A percentile compares a stretch with the other conserved stretches of the same genome.
Conservation (phyloP, 2,113 vertebrate species). For the Nesogale talazaci region DNA sequence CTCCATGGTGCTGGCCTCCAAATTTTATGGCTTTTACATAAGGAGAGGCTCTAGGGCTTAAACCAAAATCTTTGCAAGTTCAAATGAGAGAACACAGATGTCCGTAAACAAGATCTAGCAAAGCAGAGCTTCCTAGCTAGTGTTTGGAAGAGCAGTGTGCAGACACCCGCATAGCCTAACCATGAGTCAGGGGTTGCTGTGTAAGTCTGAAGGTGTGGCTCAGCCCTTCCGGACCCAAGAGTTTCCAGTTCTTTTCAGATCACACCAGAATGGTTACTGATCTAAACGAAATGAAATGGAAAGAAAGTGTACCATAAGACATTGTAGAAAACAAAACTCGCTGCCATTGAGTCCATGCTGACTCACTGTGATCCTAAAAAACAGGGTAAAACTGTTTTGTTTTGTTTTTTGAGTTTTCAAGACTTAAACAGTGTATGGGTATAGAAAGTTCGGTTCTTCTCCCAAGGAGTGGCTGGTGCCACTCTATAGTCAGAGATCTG, state of each 20-base stretch:
- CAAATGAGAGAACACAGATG: background rate
- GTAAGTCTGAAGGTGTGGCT: background rate
- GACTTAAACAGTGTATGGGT: too few relatives aligned
- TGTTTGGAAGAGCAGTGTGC: background rate
- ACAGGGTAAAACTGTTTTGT: too few relatives aligned
- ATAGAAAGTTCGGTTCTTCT: too few relatives aligned
- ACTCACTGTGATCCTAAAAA: too few relatives aligned
- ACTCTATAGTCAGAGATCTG: too few relatives aligned
- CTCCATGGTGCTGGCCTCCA: background rate
- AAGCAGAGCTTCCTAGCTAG: background rate
- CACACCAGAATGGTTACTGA: background rate
- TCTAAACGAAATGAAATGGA: background rate
- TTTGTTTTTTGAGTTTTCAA: too few relatives aligned
- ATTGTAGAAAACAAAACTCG: too few relatives aligned
- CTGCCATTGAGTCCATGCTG: too few relatives aligned
- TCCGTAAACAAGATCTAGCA: background rate
- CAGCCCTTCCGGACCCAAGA: background rate
- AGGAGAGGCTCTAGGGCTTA: background rate
- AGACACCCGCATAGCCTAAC: background rate
- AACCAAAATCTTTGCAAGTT: background rate
- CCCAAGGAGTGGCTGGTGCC: too few relatives aligned
- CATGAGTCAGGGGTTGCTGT: background rate
- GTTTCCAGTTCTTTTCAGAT: slow-evolving; percentile 1
- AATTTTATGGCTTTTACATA: background rate
- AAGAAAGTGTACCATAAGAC: background rate